Base-by-base conservation (phyloP, 2,113 vertebrate species). In the Prolemur simus region DNA sequence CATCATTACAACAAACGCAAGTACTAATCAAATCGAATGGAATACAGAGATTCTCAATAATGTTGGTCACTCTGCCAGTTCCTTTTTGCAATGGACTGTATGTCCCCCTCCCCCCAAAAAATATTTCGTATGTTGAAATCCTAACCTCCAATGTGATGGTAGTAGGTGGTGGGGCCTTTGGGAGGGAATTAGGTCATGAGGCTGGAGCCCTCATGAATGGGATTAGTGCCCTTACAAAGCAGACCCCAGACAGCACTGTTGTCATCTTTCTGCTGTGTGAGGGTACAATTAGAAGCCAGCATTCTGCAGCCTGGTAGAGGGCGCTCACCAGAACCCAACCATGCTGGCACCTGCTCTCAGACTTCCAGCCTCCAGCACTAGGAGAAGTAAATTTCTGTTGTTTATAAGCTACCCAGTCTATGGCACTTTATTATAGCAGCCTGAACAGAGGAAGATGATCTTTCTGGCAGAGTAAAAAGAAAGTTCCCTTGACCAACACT, bases 41-140 rank as follows among this genome's bases (percentile, higher is more conserved):
- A 58, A 82, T 32, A 45, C 5, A 60, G 60, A 52, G 80, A 89
- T 95, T 94, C 94, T 96, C 92, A 89, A 47, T 29, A 83, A 52
- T 82, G 11, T 15, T 87, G 18, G 8, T 56, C n/a, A 88, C 8
- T 2, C 15, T 76, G 2, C 8, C 15, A 86, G 8, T 37, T 88
- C 92, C 34, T 54, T 80, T 34, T 89, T 78, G 8, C 56, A 45
- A 49, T 71, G n/a, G 15, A 63, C 8, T 8, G 5, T 14, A 95
- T 34, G 10, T 88, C 45, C 8, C 5, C 25, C 10, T 18, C 14
- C 8, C 8, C 8, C 21, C 37, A 68, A 42, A 18, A 54, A 54
- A 18, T 54, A 52, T 52, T 37, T 76, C 27, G 4, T 73, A 25
- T 27, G 25, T 29, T 54, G 27, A 60, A 76, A 89, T 60, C 29